A percentile compares a stretch with the other conserved stretches of the same genome.
phyloP scores from a whole-genome alignment of 2,113 vertebrate genomes.

The Lates calcarifer region DNA sequence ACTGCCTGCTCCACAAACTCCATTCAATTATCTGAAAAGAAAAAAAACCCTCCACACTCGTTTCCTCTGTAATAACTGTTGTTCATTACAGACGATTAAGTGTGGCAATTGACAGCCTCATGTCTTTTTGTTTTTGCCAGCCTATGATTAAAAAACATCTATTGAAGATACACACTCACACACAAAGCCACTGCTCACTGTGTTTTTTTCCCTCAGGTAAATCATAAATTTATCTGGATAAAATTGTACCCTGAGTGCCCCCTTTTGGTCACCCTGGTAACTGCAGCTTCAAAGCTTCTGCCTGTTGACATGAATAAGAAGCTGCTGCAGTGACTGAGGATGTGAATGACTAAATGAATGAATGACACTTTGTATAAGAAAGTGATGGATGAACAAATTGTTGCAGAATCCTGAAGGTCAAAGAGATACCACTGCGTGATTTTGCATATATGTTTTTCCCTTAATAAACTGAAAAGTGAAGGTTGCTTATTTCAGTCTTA shows the following conservation, averaged over 20 bases:
- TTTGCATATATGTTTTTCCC: not conserved
- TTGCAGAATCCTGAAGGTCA: not conserved
- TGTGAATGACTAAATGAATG: conserved; percentile 20
- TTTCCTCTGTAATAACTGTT: too few relatives aligned
- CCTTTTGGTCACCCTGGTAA: conserved; percentile 34
- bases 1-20: not conserved
- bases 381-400: not conserved
- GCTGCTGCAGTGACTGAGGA: not conserved
- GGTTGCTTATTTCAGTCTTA: not conserved
- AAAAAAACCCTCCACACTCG: too few relatives aligned
- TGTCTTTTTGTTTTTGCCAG: not conserved
- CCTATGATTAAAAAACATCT: conserved; percentile 1
- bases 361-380: not conserved
- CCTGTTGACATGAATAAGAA: too few relatives aligned
- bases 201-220: not conserved
- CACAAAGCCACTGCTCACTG: not conserved
- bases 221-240: not conserved
- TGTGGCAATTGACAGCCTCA: too few relatives aligned
- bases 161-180: conserved; percentile 18
- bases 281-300: too few relatives aligned
- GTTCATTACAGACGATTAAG: not conserved
- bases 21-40: not conserved
- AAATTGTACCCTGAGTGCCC: conserved; percentile 36
- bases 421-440: not conserved
- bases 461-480: not conserved